Base-by-base conservation (phyloP, 2,113 vertebrate species). In the Lepus europaeus region DNA sequence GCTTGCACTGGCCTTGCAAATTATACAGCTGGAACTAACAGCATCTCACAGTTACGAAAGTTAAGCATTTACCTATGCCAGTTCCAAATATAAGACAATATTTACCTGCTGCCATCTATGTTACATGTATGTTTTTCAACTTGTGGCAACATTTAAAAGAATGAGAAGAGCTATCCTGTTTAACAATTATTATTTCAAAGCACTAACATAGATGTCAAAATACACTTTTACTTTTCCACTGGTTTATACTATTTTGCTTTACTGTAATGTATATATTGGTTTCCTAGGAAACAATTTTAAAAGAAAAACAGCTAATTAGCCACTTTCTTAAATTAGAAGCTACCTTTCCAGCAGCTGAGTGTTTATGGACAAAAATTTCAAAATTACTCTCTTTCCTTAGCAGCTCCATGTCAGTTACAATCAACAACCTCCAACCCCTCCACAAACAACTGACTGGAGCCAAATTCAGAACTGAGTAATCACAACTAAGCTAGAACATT, bases 221-320 rank as follows among this genome's bases (percentile, higher is more conserved):
- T 51, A 91, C 64, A 84, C 63, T 81, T 73, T 82, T 94, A 77
- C 88, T 92, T 95, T 82, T 85, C 80, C 39, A 88, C 53, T 86
- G 27, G n/a, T 88, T 94, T 87, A 77, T 22, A 59, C 20, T 68
- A 36, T 19, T 87, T 66, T 56, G 39, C 70, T 91, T 97, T 92
- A 56, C 51, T 92, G 69, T 89, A 94, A 45, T 78, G 73, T 74
- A 69, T 91, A 93, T 68, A 53, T 72, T 92, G 63, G 79, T 94
- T 96, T 96, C 93, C 90, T 33, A 97, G 96, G 97, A 97, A 98
- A 97, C 95, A 87, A 95, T 96, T 96, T 85, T 76, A 93, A 95
- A 77, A 56, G 92, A 92, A 61, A 96, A 96, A 94, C 98, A 97
- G 94, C 27, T 95, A 90, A 91, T 96, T 97, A 97, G 90, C 70